Conservation (phyloP, 1,140 invertebrate species). For the Heliconius hermathena region DNA sequence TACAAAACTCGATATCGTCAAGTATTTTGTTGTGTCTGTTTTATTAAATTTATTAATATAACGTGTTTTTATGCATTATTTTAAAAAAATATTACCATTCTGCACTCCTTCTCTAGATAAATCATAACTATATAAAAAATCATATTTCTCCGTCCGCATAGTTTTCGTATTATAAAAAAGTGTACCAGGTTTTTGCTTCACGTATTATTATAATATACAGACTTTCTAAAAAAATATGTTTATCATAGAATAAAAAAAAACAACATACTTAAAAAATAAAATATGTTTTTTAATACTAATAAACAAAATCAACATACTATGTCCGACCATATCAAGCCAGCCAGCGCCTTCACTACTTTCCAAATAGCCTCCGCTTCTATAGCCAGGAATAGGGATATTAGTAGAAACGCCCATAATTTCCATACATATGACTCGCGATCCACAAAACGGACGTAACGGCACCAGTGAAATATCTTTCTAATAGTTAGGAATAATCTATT, state of each 20-base stretch:
- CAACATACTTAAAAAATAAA: neutral
- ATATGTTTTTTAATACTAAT: neutral
- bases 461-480: constrained; percentile 36
- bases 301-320: constrained; percentile 36
- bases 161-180: no score
- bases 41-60: no score
- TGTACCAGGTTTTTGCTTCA: no score
- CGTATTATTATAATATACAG: neutral
- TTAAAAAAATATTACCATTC: no score
- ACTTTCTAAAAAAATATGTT: neutral
- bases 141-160: no score
- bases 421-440: constrained; percentile 26
- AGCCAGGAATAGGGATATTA: constrained; percentile 33
- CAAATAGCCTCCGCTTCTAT: constrained; percentile 43
- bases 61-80: no score
- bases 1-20: no score
- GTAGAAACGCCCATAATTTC: constrained; percentile 38
- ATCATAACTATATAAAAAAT: no score
- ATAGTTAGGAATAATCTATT: neutral
- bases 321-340: constrained; percentile 31
- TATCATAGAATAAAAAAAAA: no score
- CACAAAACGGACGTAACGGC: constrained; percentile 40
- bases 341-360: constrained; percentile 42
- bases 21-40: no score
- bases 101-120: no score